Conservation (phyloP, 1,140 invertebrate genomes). For the Zaprionus vittiger region DNA sequence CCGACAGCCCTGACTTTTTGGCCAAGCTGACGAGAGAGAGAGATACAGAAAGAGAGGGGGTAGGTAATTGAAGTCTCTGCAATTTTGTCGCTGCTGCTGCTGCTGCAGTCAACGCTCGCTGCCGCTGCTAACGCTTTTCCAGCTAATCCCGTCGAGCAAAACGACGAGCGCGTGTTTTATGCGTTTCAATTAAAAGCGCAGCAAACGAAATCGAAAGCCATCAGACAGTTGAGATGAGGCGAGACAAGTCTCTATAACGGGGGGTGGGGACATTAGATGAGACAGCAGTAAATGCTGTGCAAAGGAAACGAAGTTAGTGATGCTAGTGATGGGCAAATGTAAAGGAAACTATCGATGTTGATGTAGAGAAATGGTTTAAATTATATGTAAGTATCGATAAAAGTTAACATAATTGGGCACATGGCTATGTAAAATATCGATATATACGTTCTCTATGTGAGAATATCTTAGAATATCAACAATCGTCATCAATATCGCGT, state of each 20-base stretch:
- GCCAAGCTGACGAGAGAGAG: not conserved
- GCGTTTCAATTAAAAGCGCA: slow-evolving; percentile 76
- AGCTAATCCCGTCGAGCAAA: slow-evolving; percentile 31
- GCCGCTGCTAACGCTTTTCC: not conserved
- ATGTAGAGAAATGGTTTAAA: no score
- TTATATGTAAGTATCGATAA: no score
- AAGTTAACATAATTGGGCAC: no score
- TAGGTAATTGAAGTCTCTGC: not conserved
- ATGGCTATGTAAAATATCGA: no score
- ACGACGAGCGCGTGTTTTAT: slow-evolving; percentile 63
- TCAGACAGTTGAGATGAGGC: slow-evolving; percentile 26
- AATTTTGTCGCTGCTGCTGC: not conserved
- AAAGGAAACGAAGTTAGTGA: slow-evolving; percentile 58
- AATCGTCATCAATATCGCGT: no score
- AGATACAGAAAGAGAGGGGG: not conserved
- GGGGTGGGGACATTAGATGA: slow-evolving; percentile 17
- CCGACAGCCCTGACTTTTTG: slow-evolving; percentile 17
- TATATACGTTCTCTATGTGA: no score
- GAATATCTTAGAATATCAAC: no score
- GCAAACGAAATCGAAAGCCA: slow-evolving; percentile 72
- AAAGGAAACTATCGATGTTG: not conserved
- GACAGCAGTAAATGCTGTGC: slow-evolving; percentile 39
- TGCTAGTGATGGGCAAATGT: not conserved
- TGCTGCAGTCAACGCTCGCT: slow-evolving; percentile 5
- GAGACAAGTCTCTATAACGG: not conserved